Percentiles rank a stretch among this genome's conserved stretches.
Conservation (phyloP, 2,797 vertebrate genomes). For the Hyperoplus lanceolatus region DNA sequence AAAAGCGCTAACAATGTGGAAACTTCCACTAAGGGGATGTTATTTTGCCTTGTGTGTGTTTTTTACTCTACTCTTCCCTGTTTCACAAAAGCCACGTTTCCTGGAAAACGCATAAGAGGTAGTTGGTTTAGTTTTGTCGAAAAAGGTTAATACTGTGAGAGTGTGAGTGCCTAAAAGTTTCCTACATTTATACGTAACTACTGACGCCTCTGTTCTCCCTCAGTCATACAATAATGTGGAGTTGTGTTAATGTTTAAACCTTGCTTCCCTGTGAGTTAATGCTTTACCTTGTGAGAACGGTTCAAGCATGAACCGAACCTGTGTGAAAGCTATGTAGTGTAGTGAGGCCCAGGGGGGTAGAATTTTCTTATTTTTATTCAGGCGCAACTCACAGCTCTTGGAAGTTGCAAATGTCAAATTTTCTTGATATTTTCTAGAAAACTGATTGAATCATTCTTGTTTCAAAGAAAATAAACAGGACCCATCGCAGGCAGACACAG, state of each 20-base stretch:
- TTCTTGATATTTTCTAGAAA: not conserved
- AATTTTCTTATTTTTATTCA: not conserved
- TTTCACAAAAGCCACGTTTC: slow-evolving; percentile 89
- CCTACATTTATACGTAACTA: slow-evolving; percentile 50
- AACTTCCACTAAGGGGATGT: slow-evolving; percentile 94
- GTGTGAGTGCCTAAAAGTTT: slow-evolving; percentile 35
- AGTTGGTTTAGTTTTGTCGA: slow-evolving; percentile 61
- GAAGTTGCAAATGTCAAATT: slow-evolving; percentile 14
- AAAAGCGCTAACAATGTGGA: slow-evolving; percentile 94
- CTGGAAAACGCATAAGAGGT: slow-evolving; percentile 88
- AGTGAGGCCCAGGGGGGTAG: not conserved
- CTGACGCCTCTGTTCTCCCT: slow-evolving; percentile 69
- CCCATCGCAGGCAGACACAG: not conserved
- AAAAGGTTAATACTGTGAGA: slow-evolving; percentile 23
- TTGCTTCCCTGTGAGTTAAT: slow-evolving; percentile 80
- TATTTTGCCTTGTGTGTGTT: slow-evolving; percentile 83
- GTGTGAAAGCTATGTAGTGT: slow-evolving; percentile 6
- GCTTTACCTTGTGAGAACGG: slow-evolving; percentile 71
- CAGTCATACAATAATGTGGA: slow-evolving; percentile 69
- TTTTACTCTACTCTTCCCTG: slow-evolving; percentile 81
- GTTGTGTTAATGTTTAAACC: slow-evolving; percentile 87
- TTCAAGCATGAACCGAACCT: slow-evolving; percentile 50
- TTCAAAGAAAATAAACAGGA: slow-evolving; percentile 38
- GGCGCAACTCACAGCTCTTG: slow-evolving; percentile 17
- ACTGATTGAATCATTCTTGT: slow-evolving; percentile 1